These are phyloP conservation scores for Hippocampus barbouri DNA, from an alignment of 2,113 vertebrate genomes.

Conservation along the genomic window DNA sequence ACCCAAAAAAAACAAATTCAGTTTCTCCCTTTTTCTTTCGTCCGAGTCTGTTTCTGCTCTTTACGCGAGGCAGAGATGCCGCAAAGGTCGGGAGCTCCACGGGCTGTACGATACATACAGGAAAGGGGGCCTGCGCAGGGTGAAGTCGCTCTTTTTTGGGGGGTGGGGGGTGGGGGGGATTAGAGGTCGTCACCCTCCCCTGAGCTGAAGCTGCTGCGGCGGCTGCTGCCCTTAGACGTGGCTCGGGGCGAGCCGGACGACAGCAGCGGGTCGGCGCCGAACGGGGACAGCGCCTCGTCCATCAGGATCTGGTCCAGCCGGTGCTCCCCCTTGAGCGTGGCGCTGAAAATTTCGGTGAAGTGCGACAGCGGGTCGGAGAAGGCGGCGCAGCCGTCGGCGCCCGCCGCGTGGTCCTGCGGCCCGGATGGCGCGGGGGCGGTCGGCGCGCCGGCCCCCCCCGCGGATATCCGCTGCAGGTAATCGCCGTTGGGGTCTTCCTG, in stretches of 20 bases:
- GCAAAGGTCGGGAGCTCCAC: constrained; percentile 26
- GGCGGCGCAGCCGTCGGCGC: constrained; percentile 71
- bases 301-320: constrained; percentile 83
- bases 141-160: background rate
- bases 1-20: constrained; percentile 26
- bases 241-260: constrained; percentile 81
- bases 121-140: constrained; percentile 12
- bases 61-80: background rate
- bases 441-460: constrained; percentile 38
- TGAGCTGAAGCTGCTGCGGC: constrained; percentile 90
- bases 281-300: constrained; percentile 83
- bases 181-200: constrained; percentile 85
- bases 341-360: constrained; percentile 95
- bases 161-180: constrained; percentile 44
- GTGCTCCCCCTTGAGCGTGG: constrained; percentile 89
- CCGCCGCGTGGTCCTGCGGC: constrained; percentile 60
- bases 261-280: constrained; percentile 86
- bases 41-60: constrained; percentile 43
- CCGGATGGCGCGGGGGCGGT: constrained; percentile 19
- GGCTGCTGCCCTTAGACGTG: constrained; percentile 88
- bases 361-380: constrained; percentile 95
- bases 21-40: constrained; percentile 62
- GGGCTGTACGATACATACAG: constrained; percentile 22
- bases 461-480: constrained; percentile 76
- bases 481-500: constrained; percentile 79